Conservation (phyloP, 92 coral and sea anemone species). For the Anthopleura xanthogrammica region DNA sequence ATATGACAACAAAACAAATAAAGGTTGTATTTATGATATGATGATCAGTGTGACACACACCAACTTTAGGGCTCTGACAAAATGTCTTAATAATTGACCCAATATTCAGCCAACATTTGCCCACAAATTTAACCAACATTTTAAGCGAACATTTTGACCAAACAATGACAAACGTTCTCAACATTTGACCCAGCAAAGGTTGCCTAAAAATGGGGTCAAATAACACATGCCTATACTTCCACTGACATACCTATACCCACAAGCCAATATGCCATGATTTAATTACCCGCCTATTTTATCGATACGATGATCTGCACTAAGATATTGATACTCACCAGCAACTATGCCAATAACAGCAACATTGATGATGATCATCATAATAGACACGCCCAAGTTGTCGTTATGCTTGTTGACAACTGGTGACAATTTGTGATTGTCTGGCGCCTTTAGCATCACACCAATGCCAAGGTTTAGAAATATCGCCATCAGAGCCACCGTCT, state of each 20-base stretch:
- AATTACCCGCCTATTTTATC: background rate
- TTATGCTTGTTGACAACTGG: background rate
- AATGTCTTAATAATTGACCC: too few relatives aligned
- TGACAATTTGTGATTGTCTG: background rate
- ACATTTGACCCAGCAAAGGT: too few relatives aligned
- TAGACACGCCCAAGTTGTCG: background rate
- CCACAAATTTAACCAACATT: too few relatives aligned
- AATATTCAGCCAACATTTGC: background rate
- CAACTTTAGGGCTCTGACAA: background rate
- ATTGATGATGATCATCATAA: slow-evolving; percentile 9
- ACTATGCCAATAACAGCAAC: slow-evolving; percentile 7
- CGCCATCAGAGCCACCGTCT: slow-evolving; percentile 44
- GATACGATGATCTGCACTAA: background rate
- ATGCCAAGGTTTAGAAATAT: slow-evolving; percentile 43
- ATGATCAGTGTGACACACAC: background rate
- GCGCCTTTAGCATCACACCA: slow-evolving; percentile 30
- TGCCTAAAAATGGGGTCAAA: too few relatives aligned
- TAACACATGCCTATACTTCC: too few relatives aligned
- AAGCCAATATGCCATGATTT: background rate
- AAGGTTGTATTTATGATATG: background rate
- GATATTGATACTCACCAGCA: background rate
- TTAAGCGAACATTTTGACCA: too few relatives aligned
- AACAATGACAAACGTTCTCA: too few relatives aligned
- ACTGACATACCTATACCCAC: background rate
- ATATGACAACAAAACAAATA: background rate